Evolutionary conservation across 2,113 vertebrate genomes (phyloP).

Genomic region (Megaptera novaeangliae): DNA sequence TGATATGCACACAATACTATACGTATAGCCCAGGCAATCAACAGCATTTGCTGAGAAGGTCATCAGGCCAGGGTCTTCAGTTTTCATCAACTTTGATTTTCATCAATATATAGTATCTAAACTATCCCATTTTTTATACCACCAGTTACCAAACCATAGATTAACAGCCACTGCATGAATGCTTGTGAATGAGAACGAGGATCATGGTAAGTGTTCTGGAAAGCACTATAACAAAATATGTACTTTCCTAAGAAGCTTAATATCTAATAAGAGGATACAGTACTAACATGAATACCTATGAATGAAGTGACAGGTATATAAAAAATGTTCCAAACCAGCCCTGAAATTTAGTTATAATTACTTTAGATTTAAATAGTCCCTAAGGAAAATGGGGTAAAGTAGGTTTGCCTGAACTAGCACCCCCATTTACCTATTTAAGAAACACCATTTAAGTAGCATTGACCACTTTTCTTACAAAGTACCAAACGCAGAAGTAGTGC

Average conservation of each 20-base stretch:
- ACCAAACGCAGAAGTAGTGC: not conserved
- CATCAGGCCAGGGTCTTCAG: not conserved
- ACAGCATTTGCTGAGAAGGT: not conserved
- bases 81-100: constrained; percentile 1
- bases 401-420: not conserved
- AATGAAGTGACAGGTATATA: not conserved
- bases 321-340: not conserved
- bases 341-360: constrained; percentile 13
- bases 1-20: not conserved
- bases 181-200: not conserved
- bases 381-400: not conserved
- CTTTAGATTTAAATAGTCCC: not conserved
- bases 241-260: not conserved
- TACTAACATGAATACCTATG: not conserved
- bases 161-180: not conserved
- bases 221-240: not conserved
- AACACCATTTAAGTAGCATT: not conserved
- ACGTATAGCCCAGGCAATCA: not conserved
- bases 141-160: not conserved
- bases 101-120: not conserved
- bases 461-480: not conserved
- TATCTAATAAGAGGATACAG: not conserved
- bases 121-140: not conserved
- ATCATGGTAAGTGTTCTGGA: not conserved
- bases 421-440: not conserved